Conservation (phyloP, 2,888 invertebrate species). For the Tipula helvola region DNA sequence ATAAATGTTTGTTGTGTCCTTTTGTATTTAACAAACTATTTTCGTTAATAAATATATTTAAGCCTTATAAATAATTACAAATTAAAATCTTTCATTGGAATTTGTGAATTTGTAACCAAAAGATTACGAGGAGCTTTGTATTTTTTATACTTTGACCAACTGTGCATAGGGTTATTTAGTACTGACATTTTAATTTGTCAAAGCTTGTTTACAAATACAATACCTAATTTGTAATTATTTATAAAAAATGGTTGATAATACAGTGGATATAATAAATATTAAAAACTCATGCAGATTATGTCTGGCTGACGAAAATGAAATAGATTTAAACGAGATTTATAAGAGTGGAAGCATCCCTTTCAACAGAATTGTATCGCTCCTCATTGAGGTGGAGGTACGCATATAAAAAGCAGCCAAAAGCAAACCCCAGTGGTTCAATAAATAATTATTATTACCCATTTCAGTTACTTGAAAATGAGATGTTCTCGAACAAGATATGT, state of each 20-base stretch:
- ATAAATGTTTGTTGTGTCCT: neutral
- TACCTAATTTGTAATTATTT: neutral
- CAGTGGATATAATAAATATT: neutral
- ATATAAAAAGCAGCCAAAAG: neutral
- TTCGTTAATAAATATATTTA: neutral
- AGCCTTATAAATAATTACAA: neutral
- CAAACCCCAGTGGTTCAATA: neutral
- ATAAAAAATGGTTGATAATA: neutral
- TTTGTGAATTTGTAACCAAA: too few relatives aligned
- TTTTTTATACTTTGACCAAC: neutral
- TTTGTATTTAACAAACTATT: neutral
- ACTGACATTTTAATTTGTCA: neutral
- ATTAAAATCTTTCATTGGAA: too few relatives aligned
- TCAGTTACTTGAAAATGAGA: neutral
- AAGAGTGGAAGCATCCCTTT: neutral
- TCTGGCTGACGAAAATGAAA: neutral
- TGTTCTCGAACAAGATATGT: conserved; percentile 19
- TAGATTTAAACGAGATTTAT: neutral
- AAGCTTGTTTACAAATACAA: too few relatives aligned
- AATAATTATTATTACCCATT: neutral
- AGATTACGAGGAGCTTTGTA: too few relatives aligned
- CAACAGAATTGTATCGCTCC: neutral
- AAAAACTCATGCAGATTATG: conserved; percentile 10
- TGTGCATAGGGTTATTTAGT: neutral
- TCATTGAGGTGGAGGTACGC: neutral